Conservation (phyloP, 2,797 vertebrate genomes). For the Nothura maculosa region DNA sequence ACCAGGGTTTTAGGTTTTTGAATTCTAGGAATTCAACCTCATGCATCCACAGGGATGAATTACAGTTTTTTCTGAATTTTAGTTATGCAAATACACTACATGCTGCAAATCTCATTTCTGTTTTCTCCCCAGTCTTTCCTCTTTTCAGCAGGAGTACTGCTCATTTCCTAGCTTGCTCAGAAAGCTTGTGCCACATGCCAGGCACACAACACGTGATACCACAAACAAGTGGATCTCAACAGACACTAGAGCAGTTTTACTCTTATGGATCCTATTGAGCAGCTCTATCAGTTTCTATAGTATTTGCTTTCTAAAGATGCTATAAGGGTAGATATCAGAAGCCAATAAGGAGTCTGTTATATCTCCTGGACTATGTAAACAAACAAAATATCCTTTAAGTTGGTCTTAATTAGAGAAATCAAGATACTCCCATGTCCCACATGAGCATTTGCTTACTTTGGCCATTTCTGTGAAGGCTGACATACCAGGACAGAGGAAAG, state of each 20-base stretch:
- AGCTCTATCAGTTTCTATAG: neutral
- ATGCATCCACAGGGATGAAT: neutral
- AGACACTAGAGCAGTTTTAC: neutral
- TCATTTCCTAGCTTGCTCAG: neutral
- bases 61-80: neutral
- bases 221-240: neutral
- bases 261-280: neutral
- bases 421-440: neutral
- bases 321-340: neutral
- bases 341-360: neutral
- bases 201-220: neutral
- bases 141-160: neutral
- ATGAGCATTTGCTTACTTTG: constrained; percentile 24
- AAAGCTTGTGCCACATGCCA: neutral
- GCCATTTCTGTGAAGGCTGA: constrained; percentile 23
- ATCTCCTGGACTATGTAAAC: neutral
- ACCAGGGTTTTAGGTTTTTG: neutral
- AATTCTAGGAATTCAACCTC: neutral
- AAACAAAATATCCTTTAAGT: neutral
- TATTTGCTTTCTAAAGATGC: neutral
- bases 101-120: neutral
- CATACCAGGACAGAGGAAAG: constrained; percentile 18
- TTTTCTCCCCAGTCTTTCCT: neutral
- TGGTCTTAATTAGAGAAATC: neutral
- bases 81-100: neutral